phyloP scores from a whole-genome alignment of 2,797 vertebrate species.

The Esox masquinongy region DNA sequence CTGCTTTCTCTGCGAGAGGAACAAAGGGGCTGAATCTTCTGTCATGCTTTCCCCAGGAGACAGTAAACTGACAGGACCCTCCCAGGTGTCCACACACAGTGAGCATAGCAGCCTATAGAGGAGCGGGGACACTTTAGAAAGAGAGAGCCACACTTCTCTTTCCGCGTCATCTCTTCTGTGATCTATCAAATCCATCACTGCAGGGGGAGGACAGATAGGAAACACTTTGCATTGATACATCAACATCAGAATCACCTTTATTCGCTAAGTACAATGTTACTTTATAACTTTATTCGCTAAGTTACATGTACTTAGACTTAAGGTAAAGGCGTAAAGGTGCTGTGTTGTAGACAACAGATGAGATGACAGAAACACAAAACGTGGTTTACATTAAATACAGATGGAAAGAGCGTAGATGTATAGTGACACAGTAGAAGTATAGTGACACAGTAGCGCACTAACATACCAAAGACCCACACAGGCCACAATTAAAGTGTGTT shows the following conservation, averaged over 20 bases:
- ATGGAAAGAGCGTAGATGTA: background rate
- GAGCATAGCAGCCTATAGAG: background rate
- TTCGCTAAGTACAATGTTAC: too few relatives aligned
- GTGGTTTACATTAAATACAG: too few relatives aligned
- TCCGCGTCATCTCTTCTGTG: background rate
- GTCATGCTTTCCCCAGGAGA: background rate
- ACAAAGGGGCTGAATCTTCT: background rate
- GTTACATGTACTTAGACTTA: too few relatives aligned
- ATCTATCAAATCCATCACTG: background rate
- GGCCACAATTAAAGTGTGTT: background rate
- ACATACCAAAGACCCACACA: background rate
- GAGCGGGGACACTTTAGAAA: background rate
- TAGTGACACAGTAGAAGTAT: background rate
- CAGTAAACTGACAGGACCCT: conserved; percentile 3
- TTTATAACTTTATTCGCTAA: too few relatives aligned
- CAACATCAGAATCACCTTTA: background rate
- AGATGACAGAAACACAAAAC: too few relatives aligned
- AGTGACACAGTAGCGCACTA: background rate
- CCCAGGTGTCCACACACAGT: background rate
- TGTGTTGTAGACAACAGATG: too few relatives aligned
- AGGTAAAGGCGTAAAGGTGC: too few relatives aligned
- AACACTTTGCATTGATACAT: background rate
- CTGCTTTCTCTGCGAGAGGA: conserved; percentile 17
- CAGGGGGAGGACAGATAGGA: background rate
- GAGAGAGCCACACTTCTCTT: background rate